Base-by-base conservation (phyloP, 2,113 vertebrate genomes). In the Seriola dumerili region DNA sequence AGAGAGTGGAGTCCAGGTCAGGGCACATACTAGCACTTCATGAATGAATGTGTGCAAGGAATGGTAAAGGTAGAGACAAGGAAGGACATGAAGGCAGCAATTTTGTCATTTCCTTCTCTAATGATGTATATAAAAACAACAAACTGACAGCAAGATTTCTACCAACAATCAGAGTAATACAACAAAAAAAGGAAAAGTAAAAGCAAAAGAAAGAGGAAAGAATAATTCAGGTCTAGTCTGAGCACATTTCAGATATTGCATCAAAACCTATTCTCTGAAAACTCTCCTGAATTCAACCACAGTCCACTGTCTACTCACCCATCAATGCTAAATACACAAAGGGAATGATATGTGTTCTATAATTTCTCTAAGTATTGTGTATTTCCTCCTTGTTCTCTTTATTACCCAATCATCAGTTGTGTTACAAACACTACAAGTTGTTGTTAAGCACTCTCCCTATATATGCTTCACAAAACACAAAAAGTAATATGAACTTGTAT, bases 41-140 rank as follows among this genome's bases (percentile, higher is more conserved):
- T 75, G 44, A 44, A 83, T 67, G 71, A 17, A 81, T 68, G 59
- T 65, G 57, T 78, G 36, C 11, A 64, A 78, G 64, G 38, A 50
- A 73, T 44, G 36, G 36, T 32, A 52, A 21, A 67, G 25, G 69
- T 19, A 80, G 12, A 50, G 44, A 38, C 38, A 32, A 34, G 48
- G n/a, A 66, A 19, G 17, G 44, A 66, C 54, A 23, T 59, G 44
- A 58, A 72, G 17, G 63, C 36, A 21, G 4, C 52, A 5, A 61
- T 84, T 64, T 29, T 0, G 44, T 57, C 3, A 69, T 38, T 63
- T 75, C 8, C n/a, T 65, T 2, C 13, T 48, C 21, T 8, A 46
- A 52, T 42, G 3, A 84, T 8, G 40, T 36, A 38, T 6, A 29
- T 40, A 44, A 44, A 62, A 69, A 4, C 38, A 23, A 32, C 10